Base-by-base conservation (phyloP, 2,113 vertebrate species). In the Alces alces region DNA sequence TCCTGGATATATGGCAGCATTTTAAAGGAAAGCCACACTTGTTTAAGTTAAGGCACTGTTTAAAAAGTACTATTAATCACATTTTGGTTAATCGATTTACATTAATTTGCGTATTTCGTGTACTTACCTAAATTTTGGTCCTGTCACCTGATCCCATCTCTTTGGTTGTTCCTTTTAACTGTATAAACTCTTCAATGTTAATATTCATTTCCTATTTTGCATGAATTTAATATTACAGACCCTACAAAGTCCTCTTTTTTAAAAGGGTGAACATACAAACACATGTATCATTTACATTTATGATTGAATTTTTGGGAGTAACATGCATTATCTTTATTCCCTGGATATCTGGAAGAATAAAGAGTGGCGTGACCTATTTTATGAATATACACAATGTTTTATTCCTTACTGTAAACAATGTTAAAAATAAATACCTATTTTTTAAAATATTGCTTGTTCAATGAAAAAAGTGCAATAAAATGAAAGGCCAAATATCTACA, bases 101-200 rank as follows among this genome's bases (percentile, higher is more conserved):
- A 4, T 47, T 47, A 47, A 58, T 36, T 54, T 84, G 50, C 36
- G 17, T 61, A 25, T 30, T 15, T 43, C 25, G 14, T 52, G 5
- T 45, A 12, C 19, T 66, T 16, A 84, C 58, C 13, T 45, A 92
- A 33, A 73, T 10, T 80, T 70, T 16, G 61, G 1, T 7, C 61
- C 43, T 2, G 2, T 27, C 47, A 1, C 1, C 19, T 36, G 14
- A 15, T n/a, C 28, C 19, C 55, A 28, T 25, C 47, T 2, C 4
- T 39, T 36, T 87, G 8, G 21, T 52, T 82, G 61, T 19, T 28
- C 36, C 45, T 43, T 83, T 89, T 55, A 86, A 28, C 9, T 57
- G 1, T 21, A 57, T 4, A 16, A 39, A 58, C 4, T 15, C 39
- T 83, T 95, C 23, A 27, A 9, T 43, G 33, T 58, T 57, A 25